A percentile compares a stretch with the other conserved stretches of the same genome.
These are phyloP conservation scores for Gymnoscopelus braueri DNA, from an alignment of 2,797 vertebrate genomes.

Conservation along the genomic window DNA sequence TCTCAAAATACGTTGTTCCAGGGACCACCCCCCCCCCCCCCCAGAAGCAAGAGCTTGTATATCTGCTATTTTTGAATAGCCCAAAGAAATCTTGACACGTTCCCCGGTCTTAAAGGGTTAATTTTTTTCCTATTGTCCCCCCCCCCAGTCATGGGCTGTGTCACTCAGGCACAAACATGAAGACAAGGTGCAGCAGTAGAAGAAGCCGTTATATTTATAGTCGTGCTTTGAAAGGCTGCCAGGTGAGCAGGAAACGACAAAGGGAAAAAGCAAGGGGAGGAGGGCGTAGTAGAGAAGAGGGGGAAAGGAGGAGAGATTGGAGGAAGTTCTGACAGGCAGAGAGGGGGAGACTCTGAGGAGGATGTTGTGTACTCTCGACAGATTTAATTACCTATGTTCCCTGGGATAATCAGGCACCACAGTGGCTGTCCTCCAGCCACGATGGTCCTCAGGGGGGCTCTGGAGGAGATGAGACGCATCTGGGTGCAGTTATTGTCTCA, in stretches of 20 bases:
- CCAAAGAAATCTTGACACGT: too few relatives aligned
- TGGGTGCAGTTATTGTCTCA: slow-evolving; percentile 41
- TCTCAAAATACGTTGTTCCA: too few relatives aligned
- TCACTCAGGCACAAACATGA: slow-evolving; percentile 56
- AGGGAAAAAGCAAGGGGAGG: slow-evolving; percentile 15
- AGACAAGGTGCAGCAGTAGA: slow-evolving; percentile 53
- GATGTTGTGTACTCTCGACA: slow-evolving; percentile 60
- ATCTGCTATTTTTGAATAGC: too few relatives aligned
- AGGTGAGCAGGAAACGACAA: slow-evolving; percentile 34
- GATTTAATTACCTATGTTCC: slow-evolving; percentile 71
- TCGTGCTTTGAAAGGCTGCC: slow-evolving; percentile 61
- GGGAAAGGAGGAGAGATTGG: slow-evolving; percentile 23
- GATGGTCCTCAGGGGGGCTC: slow-evolving; percentile 31
- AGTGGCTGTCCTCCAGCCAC: slow-evolving; percentile 51
- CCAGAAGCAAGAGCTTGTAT: too few relatives aligned
- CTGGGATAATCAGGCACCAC: slow-evolving; percentile 62
- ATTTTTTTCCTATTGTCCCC: neutral
- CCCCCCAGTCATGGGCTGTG: slow-evolving; percentile 40
- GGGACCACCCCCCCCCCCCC: too few relatives aligned
- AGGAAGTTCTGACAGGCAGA: slow-evolving; percentile 51
- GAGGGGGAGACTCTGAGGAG: slow-evolving; percentile 29
- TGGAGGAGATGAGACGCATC: slow-evolving; percentile 53
- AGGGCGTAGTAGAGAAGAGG: slow-evolving; percentile 16
- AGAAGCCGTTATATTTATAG: slow-evolving; percentile 70
- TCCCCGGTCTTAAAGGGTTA: too few relatives aligned